Evolutionary conservation across 2,113 vertebrate genomes (phyloP), one percentile per base, ranked within the genome.

Genomic region (Cynoglossus semilaevis): DNA sequence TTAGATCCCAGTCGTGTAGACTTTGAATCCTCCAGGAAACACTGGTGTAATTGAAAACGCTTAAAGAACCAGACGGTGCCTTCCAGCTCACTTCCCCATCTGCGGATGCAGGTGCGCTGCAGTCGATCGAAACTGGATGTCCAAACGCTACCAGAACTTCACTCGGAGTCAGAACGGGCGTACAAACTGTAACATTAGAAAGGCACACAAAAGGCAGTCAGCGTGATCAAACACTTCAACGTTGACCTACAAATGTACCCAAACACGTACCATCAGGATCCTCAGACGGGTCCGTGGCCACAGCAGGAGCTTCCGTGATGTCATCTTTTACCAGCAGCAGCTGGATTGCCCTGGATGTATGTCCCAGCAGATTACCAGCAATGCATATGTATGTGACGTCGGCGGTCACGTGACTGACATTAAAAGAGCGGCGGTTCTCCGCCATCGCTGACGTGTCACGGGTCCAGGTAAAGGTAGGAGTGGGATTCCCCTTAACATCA

Each of bases 71-170:
- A 13, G 8, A 0, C 4, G 13, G 0, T 3, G 58, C 18, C 44
- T 82, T 60, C 85, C 85, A 89, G 53, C 70, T 63, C 7, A 89
- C 57, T 44, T 14, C 0, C 9, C 4, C 0, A 17, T 38, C 1
- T 51, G 1, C 3, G 1, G 1, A 0, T 12, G 72, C 13, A 29
- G 22, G 22, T 51, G 66, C 38, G 29, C 35, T n/a, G 74, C 85
- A 90, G 60, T 57, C 76, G 5, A 61, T 15, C 35, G 48, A 63
- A 42, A 17, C 63, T 51, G 67, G 42, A 51, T 77, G 78, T 51
- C 75, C 79, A 76, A 60, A 79, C 63, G 47, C 69, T 63, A 85
- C 80, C 42, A 64, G 56, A 1, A 11, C 4, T 51, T 70, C 52
- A 35, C 41, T 1, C 37, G 81, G 81, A 0, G 1, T 70, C 53